Base-by-base conservation (phyloP, 2,888 invertebrate species). In the Xanthia icteritia region DNA sequence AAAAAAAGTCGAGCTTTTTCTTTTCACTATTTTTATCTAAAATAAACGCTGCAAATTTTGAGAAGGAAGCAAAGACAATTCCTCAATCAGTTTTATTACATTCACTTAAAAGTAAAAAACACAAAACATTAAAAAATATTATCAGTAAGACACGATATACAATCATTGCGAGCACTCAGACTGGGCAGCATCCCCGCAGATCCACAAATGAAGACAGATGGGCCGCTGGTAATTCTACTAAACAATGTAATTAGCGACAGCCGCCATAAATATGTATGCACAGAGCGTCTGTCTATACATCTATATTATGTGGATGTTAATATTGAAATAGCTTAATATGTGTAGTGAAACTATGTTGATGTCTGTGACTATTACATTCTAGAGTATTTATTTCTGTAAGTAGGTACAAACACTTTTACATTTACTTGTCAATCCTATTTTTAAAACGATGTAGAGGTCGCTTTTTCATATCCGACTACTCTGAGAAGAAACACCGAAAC, bases 231-330 rank as follows among this genome's bases (percentile, higher is more conserved):
- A 88, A 89, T 90, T 88, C 86, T 83, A 78, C 87, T 83, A 87
- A 90, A 90, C 90, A 89, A 88, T 89, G 88, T 90, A 91, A 91
- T 91, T 92, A 92, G 85, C 71, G 83, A 82, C 76, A 58, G 68
- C 80, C 63, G 67, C 79, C 77, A 82, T 83, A 83, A 76, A 80
- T 89, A 80, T 76, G 76, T 85, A 77, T 84, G 63, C 77, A 76
- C 69, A 56, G 27, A 64, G 20, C 36, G 61, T 45, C 31, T 64
- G 54, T 54, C 60, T 70, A n/a, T 73, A 58, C 4, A 48, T 68
- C 58, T 76, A 13, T 63, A 60, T 67, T 70, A 61, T n/a, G 27
- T 5, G 3, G 0, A 6, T 61, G 39, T 27, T 6, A 56, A 27
- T 39, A 68, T 48, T 65, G 31, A 11, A 51, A 45, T 17, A 54